Base-by-base conservation (phyloP, 1,140 invertebrate species). In the Drosophila sucinea region DNA sequence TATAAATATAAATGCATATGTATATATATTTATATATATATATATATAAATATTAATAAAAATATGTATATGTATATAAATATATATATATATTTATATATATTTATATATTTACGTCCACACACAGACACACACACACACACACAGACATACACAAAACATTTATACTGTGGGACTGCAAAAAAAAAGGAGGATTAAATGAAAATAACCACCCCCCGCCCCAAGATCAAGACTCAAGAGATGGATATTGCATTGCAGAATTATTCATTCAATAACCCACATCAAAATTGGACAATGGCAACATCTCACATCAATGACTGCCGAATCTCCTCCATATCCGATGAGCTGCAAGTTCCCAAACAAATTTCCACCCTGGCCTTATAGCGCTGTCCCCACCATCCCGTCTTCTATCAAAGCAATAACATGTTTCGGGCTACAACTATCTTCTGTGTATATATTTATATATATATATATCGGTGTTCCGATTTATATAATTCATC, bases 341-440 rank as follows among this genome's bases (percentile, higher is more conserved):
- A 38, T 2, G 10, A 38, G 35, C 35, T 11, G 35, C 10, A 11
- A 35, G 33, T 35, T 35, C 33, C 33, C 8, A 8, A 6, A 35
- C 4, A 6, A 35, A 35, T 35, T 35, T 8, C 6, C 7, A 35
- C 35, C 35, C 35, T 3, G 35, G 35, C 8, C 35, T 38, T 1
- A 11, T 38, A 10, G 2, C 35, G 8, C 17, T 17, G 17, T 17
- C 5, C n/a, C 41, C 41, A 23, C 17, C 41, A 54, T n/a, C 11
- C 27, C 5, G 6, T 17, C n/a, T 23, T 3, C n/a, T 1, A 38
- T 5, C 8, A 40, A 44, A 27, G 44, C 17, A 51, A 51, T 7
- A 51, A 6, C 44, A 27, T 27, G 44, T 51, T 51, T 51, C 44
- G 44, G 44, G 44, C 44, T 27, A 51, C 23, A 51, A 51, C 11